phyloP scores from a whole-genome alignment of 2,113 vertebrate species.

The Spea multiplicata region DNA sequence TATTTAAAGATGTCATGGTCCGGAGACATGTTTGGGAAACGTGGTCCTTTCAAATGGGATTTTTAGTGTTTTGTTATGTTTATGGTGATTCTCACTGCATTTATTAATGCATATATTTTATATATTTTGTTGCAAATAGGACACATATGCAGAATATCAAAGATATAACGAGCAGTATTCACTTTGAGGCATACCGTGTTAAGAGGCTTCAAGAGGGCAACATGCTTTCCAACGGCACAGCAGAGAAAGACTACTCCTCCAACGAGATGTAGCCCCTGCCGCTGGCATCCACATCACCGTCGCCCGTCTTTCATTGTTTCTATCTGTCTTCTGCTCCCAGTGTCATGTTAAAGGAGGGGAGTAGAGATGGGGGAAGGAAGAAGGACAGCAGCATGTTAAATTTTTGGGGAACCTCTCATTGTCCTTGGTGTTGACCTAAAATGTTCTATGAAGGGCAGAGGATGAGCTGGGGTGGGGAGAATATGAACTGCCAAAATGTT shows the following conservation, averaged over 20 bases:
- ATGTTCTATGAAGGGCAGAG: slow-evolving; percentile 26
- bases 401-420: slow-evolving; percentile 5
- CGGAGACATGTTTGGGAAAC: no score
- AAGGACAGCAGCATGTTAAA: slow-evolving; percentile 21
- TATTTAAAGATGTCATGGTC: no score
- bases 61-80: no score
- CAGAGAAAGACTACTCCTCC: slow-evolving; percentile 74
- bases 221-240: slow-evolving; percentile 74
- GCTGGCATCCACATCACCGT: slow-evolving; percentile 20
- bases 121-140: slow-evolving; percentile 61
- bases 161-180: slow-evolving; percentile 95
- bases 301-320: slow-evolving; percentile 49
- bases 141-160: slow-evolving; percentile 99
- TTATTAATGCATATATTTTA: no score
- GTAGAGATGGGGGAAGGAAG: slow-evolving; percentile 17
- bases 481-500: background rate
- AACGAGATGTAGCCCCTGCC: slow-evolving; percentile 81
- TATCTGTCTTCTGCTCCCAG: slow-evolving; percentile 30
- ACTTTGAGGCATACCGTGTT: slow-evolving; percentile 94
- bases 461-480: background rate
- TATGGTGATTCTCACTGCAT: no score
- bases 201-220: slow-evolving; percentile 87
- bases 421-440: slow-evolving; percentile 11
- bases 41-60: no score
- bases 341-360: slow-evolving; percentile 7